phyloP scores from a whole-genome alignment of 1,140 invertebrate species.

The Cotesia chilonis region DNA sequence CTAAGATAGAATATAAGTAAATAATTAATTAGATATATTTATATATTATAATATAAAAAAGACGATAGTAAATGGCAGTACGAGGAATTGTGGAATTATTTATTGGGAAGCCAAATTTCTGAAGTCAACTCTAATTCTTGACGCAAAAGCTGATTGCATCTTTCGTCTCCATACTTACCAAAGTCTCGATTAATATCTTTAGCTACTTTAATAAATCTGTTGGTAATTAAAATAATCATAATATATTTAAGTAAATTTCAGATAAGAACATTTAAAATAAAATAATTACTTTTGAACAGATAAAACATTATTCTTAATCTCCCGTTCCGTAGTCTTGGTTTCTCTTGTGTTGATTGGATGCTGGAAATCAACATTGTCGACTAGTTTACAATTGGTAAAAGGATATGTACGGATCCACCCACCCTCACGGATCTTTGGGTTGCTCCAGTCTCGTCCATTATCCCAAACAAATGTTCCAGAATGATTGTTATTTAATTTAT shows the following conservation, averaged over 20 bases:
- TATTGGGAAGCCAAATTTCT: conserved; percentile 64
- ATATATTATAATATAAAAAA: conserved; percentile 3
- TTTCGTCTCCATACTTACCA: conserved; percentile 57
- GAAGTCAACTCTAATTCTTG: conserved; percentile 52
- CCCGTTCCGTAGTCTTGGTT: conserved; percentile 49
- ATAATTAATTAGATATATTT: background rate
- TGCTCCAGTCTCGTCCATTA: conserved; percentile 71
- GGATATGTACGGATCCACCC: conserved; percentile 73
- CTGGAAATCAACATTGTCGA: conserved; percentile 40
- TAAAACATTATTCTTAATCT: conserved; percentile 56
- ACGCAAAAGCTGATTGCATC: conserved; percentile 56
- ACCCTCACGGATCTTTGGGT: conserved; percentile 66
- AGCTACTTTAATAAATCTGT: conserved; percentile 59
- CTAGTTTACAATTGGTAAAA: conserved; percentile 44
- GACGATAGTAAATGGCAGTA: background rate
- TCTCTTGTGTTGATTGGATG: conserved; percentile 34
- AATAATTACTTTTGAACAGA: conserved; percentile 57
- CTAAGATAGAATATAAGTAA: background rate
- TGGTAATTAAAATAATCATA: conserved; percentile 21
- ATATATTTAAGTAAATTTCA: conserved; percentile 7
- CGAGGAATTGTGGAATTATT: conserved; percentile 45
- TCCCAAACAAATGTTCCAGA: conserved; percentile 63
- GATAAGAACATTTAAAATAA: conserved; percentile 1
- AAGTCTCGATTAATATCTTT: conserved; percentile 58
- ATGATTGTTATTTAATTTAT: conserved; percentile 40